Conservation (phyloP, 2,888 invertebrate species). For the Allophyes oxyacanthae region DNA sequence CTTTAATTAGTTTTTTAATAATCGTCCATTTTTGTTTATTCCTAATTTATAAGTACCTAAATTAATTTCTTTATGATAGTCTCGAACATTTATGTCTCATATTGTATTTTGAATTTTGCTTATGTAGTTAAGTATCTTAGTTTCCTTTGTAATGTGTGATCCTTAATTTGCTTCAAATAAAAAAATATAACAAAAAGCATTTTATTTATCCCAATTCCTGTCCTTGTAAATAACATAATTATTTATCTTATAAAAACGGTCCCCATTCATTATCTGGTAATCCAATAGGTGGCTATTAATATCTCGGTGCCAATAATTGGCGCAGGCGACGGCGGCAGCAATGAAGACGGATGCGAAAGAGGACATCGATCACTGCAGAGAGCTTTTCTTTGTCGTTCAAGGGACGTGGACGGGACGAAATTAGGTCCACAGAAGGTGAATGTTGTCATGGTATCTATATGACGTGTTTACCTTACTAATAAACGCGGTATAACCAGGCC, state of each 20-base stretch:
- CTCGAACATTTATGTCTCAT: too few species aligned
- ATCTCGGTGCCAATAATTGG: constrained; percentile 41
- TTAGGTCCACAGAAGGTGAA: constrained; percentile 27
- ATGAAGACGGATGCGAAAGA: constrained; percentile 48
- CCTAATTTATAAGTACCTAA: too few species aligned
- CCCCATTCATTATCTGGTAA: constrained; percentile 34
- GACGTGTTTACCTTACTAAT: too few species aligned
- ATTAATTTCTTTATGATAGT: too few species aligned
- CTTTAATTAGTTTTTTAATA: too few species aligned
- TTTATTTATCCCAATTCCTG: neutral
- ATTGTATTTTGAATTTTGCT: too few species aligned
- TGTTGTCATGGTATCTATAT: too few species aligned
- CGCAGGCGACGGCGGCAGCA: constrained; percentile 20
- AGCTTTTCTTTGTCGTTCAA: constrained; percentile 50
- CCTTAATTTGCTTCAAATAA: constrained; percentile 1
- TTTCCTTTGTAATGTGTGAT: too few species aligned
- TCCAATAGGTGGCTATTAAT: constrained; percentile 43
- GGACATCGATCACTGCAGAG: constrained; percentile 49
- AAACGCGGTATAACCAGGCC: too few species aligned
- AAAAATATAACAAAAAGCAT: neutral
- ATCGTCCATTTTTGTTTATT: too few species aligned
- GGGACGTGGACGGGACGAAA: neutral
- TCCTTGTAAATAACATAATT: constrained; percentile 19
- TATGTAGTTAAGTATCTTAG: too few species aligned
- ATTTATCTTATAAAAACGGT: constrained; percentile 32